Percentiles rank a stretch among this genome's conserved stretches.
Evolutionary conservation across 2,888 invertebrate genomes (phyloP).

Genomic region (Aplocera efformata): DNA sequence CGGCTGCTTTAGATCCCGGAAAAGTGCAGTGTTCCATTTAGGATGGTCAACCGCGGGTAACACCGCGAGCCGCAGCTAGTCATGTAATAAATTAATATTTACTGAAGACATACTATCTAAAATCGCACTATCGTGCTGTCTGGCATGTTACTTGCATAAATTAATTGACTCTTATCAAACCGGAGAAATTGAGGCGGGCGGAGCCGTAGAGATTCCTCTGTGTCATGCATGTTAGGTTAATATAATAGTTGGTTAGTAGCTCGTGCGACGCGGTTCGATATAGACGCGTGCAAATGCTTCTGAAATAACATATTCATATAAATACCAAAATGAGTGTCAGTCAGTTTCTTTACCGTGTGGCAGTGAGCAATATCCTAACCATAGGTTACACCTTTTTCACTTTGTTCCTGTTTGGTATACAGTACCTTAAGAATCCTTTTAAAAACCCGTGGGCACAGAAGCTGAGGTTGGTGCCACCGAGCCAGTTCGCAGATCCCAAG

Average conservation of each 20-base stretch:
- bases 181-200: no score
- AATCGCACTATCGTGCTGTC: no score
- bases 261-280: background rate
- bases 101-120: no score
- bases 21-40: no score
- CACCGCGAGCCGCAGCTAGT: no score
- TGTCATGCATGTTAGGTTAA: conserved; percentile 3
- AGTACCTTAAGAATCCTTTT: conserved; percentile 54
- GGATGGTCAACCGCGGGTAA: no score
- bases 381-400: conserved; percentile 40
- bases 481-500: conserved; percentile 66
- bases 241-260: conserved; percentile 9
- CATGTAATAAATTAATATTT: no score
- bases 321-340: conserved; percentile 37
- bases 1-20: no score
- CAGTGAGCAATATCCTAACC: conserved; percentile 45
- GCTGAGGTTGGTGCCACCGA: conserved; percentile 67
- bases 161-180: no score
- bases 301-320: conserved; percentile 2
- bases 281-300: conserved; percentile 1
- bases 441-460: conserved; percentile 52
- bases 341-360: conserved; percentile 37
- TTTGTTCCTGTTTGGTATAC: conserved; percentile 42
- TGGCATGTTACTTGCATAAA: no score
- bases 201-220: no score